phyloP scores from a whole-genome alignment of 2,113 vertebrate species.

The Entelurus aequoreus region DNA sequence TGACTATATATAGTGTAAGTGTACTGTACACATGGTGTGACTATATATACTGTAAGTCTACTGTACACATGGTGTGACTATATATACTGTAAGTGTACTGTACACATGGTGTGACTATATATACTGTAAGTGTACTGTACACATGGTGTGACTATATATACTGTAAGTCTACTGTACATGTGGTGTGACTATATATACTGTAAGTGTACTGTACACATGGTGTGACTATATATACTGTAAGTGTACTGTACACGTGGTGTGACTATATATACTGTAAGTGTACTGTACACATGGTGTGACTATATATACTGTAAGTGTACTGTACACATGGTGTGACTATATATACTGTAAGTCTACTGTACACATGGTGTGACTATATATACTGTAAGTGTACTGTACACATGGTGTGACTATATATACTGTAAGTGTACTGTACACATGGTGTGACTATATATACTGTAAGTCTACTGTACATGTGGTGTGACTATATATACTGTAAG shows the following conservation, averaged over 20 bases:
- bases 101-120: background rate
- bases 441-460: background rate
- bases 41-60: too few relatives aligned
- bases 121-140: too few relatives aligned
- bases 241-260: background rate
- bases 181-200: background rate
- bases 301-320: too few relatives aligned
- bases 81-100: too few relatives aligned
- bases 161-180: too few relatives aligned
- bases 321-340: background rate
- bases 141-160: background rate
- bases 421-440: too few relatives aligned
- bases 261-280: too few relatives aligned
- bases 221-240: background rate
- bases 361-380: background rate
- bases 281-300: background rate
- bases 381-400: too few relatives aligned
- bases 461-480: background rate
- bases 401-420: background rate
- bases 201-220: background rate
- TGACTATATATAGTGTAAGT: too few relatives aligned
- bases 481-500: too few relatives aligned
- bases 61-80: background rate
- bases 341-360: too few relatives aligned
- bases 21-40: background rate